phyloP scores from a whole-genome alignment of 2,797 vertebrate species.

The Anabacerthia variegaticeps region DNA sequence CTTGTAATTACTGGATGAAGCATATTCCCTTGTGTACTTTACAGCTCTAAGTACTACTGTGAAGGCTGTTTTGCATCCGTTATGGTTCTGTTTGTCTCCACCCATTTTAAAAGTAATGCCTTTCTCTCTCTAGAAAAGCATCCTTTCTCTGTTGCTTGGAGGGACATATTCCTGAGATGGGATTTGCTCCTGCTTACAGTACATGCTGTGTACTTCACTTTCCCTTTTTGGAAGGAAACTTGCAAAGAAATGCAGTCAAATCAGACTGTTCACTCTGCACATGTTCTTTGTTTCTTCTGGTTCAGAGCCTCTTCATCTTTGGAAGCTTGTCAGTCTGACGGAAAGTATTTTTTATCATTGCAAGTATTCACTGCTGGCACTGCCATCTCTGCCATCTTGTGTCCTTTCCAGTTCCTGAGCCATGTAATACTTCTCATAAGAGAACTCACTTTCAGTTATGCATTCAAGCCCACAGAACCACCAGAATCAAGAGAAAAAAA shows the following conservation, averaged over 20 bases:
- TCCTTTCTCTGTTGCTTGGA: too few species aligned
- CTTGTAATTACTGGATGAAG: neutral
- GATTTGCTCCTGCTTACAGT: neutral
- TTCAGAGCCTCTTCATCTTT: too few species aligned
- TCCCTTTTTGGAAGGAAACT: too few species aligned
- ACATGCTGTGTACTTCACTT: too few species aligned
- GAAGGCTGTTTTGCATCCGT: neutral
- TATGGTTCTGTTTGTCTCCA: neutral
- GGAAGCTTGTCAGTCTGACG: too few species aligned
- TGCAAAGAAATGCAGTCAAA: too few species aligned
- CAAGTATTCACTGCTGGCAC: neutral
- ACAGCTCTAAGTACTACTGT: neutral
- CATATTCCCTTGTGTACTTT: too few species aligned
- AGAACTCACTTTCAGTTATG: neutral
- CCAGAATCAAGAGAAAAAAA: neutral
- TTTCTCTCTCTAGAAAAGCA: too few species aligned
- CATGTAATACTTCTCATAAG: neutral
- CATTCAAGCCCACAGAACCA: neutral
- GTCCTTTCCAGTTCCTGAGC: neutral
- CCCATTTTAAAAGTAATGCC: too few species aligned
- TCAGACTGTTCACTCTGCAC: too few species aligned
- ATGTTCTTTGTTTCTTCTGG: too few species aligned
- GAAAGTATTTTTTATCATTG: neutral
- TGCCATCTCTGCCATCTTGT: neutral
- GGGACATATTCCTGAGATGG: neutral